Evolutionary conservation across 2,888 invertebrate species (phyloP).

Genomic region (Luperina nickerlii): DNA sequence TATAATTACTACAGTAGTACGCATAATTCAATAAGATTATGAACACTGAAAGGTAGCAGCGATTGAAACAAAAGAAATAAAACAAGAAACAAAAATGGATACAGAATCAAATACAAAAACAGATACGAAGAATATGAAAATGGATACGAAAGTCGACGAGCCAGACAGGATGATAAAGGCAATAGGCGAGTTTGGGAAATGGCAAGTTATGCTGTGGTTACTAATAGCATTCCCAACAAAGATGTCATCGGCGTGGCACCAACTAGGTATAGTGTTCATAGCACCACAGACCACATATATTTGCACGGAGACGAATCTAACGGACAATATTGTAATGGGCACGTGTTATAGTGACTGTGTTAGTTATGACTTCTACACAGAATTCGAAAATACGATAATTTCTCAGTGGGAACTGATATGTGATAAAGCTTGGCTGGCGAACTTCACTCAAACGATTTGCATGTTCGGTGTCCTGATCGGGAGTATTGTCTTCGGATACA

Average conservation of each 20-base stretch:
- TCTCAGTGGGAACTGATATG: slow-evolving; percentile 94
- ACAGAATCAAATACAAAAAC: slow-evolving; percentile 35
- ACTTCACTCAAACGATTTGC: slow-evolving; percentile 92
- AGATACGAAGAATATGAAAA: slow-evolving; percentile 14
- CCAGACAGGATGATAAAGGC: slow-evolving; percentile 70
- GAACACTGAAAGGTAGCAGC: slow-evolving; percentile 10
- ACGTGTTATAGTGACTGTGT: slow-evolving; percentile 89
- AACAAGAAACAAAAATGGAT: slow-evolving; percentile 21
- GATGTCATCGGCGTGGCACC: slow-evolving; percentile 93
- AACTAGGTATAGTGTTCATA: slow-evolving; percentile 92
- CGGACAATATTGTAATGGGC: slow-evolving; percentile 75
- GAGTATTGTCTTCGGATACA: slow-evolving; percentile 92
- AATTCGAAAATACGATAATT: slow-evolving; percentile 92
- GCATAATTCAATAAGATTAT: slow-evolving; percentile 16
- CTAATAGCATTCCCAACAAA: slow-evolving; percentile 91
- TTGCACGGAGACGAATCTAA: slow-evolving; percentile 79
- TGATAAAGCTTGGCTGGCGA: slow-evolving; percentile 90
- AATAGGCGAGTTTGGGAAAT: slow-evolving; percentile 89
- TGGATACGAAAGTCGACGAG: slow-evolving; percentile 25
- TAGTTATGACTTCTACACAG: slow-evolving; percentile 88
- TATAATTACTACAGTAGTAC: slow-evolving; percentile 24
- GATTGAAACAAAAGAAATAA: slow-evolving; percentile 12
- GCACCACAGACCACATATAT: slow-evolving; percentile 90
- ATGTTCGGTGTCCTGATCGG: slow-evolving; percentile 93
- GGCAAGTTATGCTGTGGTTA: slow-evolving; percentile 91